Evolutionary conservation across 2,797 vertebrate species (phyloP).

Genomic region (Gallinago stenura): DNA sequence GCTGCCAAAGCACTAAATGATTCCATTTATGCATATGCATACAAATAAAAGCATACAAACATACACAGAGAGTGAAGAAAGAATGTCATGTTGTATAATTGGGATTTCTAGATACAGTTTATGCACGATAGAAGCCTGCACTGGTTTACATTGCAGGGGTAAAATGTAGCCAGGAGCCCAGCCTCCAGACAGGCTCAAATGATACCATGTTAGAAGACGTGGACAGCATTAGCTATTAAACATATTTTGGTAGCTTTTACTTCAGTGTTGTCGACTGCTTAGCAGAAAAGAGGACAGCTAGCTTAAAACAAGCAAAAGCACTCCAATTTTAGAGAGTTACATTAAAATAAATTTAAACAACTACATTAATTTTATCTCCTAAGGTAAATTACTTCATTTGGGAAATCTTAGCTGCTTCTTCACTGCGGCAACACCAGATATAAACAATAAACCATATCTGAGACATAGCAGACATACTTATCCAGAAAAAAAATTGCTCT

Average conservation of each 20-base stretch:
- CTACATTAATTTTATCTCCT: not conserved
- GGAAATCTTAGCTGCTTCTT: not conserved
- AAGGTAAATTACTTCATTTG: not conserved
- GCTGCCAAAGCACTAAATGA: not conserved
- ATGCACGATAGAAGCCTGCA: not conserved
- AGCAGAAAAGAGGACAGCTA: not conserved
- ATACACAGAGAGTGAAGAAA: not conserved
- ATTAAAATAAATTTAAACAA: not conserved
- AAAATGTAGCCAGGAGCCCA: not conserved
- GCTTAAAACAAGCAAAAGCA: not conserved
- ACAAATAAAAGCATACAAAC: not conserved
- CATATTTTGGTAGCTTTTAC: not conserved
- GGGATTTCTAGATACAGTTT: not conserved
- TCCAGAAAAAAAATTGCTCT: not conserved
- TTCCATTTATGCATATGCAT: not conserved
- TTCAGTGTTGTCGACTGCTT: not conserved
- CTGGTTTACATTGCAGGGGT: not conserved
- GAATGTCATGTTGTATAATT: not conserved
- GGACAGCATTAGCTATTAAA: not conserved
- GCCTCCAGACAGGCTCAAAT: not conserved
- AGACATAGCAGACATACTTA: fast-evolving
- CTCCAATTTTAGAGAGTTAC: not conserved
- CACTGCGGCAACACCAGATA: not conserved
- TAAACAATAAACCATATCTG: not conserved
- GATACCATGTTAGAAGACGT: fast-evolving